Evolutionary conservation across 2,113 vertebrate genomes (phyloP), one percentile per base, ranked within the genome.

Genomic region (Chlorocebus sabaeus): DNA sequence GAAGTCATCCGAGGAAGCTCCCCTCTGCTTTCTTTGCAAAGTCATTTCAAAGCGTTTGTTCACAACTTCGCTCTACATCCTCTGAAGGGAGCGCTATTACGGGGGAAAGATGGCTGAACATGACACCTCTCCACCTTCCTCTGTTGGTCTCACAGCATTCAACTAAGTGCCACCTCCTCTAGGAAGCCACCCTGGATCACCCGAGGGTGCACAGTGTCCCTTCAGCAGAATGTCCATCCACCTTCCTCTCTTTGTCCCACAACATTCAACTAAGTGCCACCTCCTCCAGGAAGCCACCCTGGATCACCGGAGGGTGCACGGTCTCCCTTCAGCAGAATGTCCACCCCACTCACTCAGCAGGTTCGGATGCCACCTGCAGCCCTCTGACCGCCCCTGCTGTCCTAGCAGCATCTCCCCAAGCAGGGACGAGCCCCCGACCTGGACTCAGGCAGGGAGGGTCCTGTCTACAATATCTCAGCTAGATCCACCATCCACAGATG

Each of bases 341-440:
- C 50, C 50, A 1, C 50, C 0, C 50, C 0, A 0, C 38, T 13
- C 6, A 10, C 25, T 17, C 14, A 32, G 50, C 25, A 7, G 52
- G 27, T 8, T 1, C 8, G 13, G 64, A 9, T 0, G 4, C 57
- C 5, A 30, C 43, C 40, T 0, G 0, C 35, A 27, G n/a, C 30
- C 75, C 38, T 43, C 20, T 13, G 50, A 30, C 82, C 59, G 0
- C 6, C 25, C 12, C 2, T 30, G 11, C 20, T n/a, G 67, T 68
- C 16, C 32, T 0, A 2, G 17, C 13, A 18, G 6, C 8, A 2
- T 32, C 8, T 73, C 83, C 67, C 22, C 30, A 1, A 8, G 40
- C 4, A 17, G 55, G 2, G 8, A 5, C 1, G 35, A 0, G 2
- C 16, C 22, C 16, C 1, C 0, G 13, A 25, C 4, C 40, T 2